A percentile compares a stretch with the other conserved stretches of the same genome.
Evolutionary conservation across 2,113 vertebrate genomes (phyloP).

Genomic region (Hiodon tergisus): DNA sequence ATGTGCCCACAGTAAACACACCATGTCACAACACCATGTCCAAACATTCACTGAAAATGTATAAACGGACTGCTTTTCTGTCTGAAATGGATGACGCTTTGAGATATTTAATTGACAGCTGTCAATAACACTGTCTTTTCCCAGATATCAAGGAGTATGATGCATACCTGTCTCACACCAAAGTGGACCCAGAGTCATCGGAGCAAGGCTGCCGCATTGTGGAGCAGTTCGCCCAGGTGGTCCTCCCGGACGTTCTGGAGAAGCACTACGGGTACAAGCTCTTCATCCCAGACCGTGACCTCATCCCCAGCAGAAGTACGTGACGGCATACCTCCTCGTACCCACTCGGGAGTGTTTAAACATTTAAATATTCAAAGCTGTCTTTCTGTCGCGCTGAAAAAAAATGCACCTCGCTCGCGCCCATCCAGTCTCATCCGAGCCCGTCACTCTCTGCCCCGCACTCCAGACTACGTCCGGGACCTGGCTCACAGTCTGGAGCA

Average conservation of each 20-base stretch:
- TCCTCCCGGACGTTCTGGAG: slow-evolving; percentile 14
- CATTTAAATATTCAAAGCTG: no score
- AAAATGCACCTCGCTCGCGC: neutral
- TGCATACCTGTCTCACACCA: slow-evolving; percentile 3
- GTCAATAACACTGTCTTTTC: neutral
- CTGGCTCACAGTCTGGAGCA: slow-evolving; percentile 96
- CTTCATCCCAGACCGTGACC: slow-evolving; percentile 10
- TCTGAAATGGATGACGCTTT: neutral
- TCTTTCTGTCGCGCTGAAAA: no score
- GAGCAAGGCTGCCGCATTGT: neutral
- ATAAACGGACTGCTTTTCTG: neutral
- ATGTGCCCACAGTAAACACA: no score
- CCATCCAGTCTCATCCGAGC: neutral
- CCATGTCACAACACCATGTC: no score
- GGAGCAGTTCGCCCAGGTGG: slow-evolving; percentile 8
- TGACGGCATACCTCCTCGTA: no score
- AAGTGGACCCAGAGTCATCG: neutral
- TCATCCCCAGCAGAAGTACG: slow-evolving; percentile 10
- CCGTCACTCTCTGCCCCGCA: slow-evolving; percentile 35
- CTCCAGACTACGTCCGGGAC: slow-evolving; percentile 92
- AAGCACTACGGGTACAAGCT: slow-evolving; percentile 12
- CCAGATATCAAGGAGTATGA: slow-evolving; percentile 12
- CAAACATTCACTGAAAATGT: no score
- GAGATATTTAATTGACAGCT: neutral
- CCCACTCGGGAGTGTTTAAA: no score